These are phyloP conservation scores for Alviniconcha strummeri DNA, from an alignment of 2,888 invertebrate genomes.

Conservation along the genomic window DNA sequence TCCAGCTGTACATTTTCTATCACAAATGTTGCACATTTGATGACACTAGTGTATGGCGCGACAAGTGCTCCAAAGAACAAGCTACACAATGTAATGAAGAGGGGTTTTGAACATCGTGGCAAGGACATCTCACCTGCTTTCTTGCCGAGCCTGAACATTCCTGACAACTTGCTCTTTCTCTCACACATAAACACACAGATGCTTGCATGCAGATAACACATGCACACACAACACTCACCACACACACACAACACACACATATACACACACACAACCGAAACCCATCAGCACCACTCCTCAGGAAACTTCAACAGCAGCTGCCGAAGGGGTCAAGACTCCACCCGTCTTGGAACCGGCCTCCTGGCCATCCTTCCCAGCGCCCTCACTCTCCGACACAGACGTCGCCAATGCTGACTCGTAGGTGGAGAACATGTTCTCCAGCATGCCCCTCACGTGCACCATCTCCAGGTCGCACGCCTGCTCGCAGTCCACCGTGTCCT, in stretches of 20 bases:
- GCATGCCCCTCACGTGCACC: slow-evolving; percentile 10
- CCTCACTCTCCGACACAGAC: neutral
- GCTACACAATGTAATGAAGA: too few relatives aligned
- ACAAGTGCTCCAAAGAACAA: too few relatives aligned
- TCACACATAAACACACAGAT: too few relatives aligned
- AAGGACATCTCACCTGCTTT: too few relatives aligned
- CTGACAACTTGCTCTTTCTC: too few relatives aligned
- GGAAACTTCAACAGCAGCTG: neutral
- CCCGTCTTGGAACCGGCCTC: too few relatives aligned
- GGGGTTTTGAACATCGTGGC: too few relatives aligned
- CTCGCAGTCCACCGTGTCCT: slow-evolving; percentile 2
- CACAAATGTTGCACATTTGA: too few relatives aligned
- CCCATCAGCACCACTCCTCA: neutral
- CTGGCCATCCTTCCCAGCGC: neutral
- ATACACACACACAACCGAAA: neutral
- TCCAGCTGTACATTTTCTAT: too few relatives aligned
- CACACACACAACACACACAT: neutral
- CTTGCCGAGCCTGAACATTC: too few relatives aligned
- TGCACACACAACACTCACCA: neutral
- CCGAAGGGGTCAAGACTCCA: too few relatives aligned
- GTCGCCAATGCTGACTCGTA: neutral
- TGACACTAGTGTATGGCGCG: too few relatives aligned
- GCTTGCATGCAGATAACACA: neutral
- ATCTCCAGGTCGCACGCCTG: neutral
- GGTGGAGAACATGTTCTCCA: slow-evolving; percentile 11